Conservation (phyloP, 2,888 invertebrate species). For the Myopa tessellatipennis region DNA sequence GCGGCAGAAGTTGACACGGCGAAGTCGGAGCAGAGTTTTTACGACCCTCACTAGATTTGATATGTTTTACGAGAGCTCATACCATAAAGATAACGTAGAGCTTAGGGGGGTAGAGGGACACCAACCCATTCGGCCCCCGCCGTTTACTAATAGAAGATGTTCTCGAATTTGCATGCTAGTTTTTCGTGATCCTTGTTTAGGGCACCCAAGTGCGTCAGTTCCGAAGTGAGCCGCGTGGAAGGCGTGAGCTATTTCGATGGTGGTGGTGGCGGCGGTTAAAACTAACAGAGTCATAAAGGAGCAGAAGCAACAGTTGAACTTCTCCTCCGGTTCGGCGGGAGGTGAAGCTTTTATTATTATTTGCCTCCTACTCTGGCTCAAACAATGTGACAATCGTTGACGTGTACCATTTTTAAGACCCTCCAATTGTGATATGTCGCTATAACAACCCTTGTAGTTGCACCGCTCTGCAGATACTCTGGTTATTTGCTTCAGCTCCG, state of each 20-base stretch:
- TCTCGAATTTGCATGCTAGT: neutral
- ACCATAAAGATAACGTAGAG: neutral
- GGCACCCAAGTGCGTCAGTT: neutral
- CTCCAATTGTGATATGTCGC: too few species aligned
- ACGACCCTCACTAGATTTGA: slow-evolving; percentile 58
- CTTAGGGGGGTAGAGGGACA: neutral
- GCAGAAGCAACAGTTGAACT: slow-evolving; percentile 34
- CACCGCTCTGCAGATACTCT: too few species aligned
- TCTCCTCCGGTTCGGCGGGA: slow-evolving; percentile 40
- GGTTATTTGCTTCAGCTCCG: too few species aligned
- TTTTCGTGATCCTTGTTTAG: neutral
- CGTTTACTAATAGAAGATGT: neutral
- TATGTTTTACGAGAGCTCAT: slow-evolving; percentile 56
- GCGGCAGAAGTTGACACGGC: neutral
- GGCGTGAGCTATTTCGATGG: neutral
- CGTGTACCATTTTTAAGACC: too few species aligned
- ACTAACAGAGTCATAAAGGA: slow-evolving; percentile 10
- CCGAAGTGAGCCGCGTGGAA: neutral
- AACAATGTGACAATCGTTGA: too few species aligned
- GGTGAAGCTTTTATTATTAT: slow-evolving; percentile 47
- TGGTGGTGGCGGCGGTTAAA: neutral
- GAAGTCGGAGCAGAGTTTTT: slow-evolving; percentile 57
- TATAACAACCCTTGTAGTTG: too few species aligned
- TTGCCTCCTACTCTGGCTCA: too few species aligned
- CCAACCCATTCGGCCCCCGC: neutral